Evolutionary conservation across 2,888 invertebrate genomes (phyloP), one percentile per base, ranked within the genome.

Genomic region (Entomobrya multifasciata): DNA sequence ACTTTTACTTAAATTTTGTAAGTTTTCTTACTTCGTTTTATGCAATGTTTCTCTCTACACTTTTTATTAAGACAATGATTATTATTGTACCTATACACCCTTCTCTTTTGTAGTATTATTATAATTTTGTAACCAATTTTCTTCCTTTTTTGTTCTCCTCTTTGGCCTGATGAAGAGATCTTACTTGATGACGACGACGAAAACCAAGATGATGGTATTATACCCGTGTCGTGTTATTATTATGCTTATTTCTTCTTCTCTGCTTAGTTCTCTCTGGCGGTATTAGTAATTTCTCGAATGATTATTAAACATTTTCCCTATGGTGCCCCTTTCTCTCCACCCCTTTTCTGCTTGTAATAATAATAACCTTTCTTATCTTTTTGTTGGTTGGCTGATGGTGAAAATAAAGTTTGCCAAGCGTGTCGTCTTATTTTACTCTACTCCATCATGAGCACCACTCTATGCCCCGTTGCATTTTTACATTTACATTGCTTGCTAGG

Each of bases 251-350:
- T 67, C n/a, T n/a, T n/a, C n/a, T n/a, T n/a, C n/a, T 36, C 4
- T 36, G 36, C 36, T 36, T 36, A 36, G 36, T 8, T 70, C 22
- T 22, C 30, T 25, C n/a, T 47, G 70, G 44, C n/a, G 44, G 36
- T 30, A 70, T 22, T 47, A 22, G 70, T 70, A 70, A 70, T 74
- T 74, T 74, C 17, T 74, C 52, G 83, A 65, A 76, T 74, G 74
- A 83, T 76, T 76, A 74, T 83, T 76, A 76, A 83, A 76, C 76
- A 81, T 72, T 70, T 74, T 80, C 79, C 79, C 79, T 67, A 25
- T 20, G 79, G 79, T 80, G 79, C 79, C 55, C 67, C 79, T 80
- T 67, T 30, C 27, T 41, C 44, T 77, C 60, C 77, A 22, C 77
- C 77, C 25, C 60, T 44, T 60, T 41, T 36, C 20, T 60, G 15